Conservation (phyloP, 2,113 vertebrate genomes). For the Uria aalge region DNA sequence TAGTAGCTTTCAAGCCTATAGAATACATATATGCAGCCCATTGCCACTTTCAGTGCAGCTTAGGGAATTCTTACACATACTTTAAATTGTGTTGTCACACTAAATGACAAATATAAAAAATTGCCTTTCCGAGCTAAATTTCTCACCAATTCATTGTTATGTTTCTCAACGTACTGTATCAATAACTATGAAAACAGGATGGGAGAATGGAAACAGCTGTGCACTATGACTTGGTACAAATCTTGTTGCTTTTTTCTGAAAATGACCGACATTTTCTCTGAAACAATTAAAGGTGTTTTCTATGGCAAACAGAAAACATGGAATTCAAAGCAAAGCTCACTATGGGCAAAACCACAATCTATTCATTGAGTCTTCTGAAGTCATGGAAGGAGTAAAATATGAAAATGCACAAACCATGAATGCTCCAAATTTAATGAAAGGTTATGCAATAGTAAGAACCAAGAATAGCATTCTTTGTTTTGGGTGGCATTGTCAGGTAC, state of each 20-base stretch:
- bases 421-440: background rate
- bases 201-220: background rate
- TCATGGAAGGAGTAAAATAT: background rate
- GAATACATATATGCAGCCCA: background rate
- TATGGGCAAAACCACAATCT: background rate
- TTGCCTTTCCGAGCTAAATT: background rate
- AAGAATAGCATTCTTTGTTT: background rate
- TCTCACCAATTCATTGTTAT: background rate
- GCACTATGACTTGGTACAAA: background rate
- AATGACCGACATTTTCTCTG: background rate
- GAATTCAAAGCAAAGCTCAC: background rate
- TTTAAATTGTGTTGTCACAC: background rate
- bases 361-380: background rate
- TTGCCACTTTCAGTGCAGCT: background rate
- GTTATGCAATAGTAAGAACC: background rate
- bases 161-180: background rate
- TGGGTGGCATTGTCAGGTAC: background rate
- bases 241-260: background rate
- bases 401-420: background rate
- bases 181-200: background rate
- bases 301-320: background rate
- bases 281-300: background rate
- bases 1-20: background rate
- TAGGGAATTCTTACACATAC: background rate
- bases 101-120: background rate